Evolutionary conservation across 2,888 invertebrate species (phyloP), one percentile per base, ranked within the genome.

Genomic region (Enchytraeus crypticus): DNA sequence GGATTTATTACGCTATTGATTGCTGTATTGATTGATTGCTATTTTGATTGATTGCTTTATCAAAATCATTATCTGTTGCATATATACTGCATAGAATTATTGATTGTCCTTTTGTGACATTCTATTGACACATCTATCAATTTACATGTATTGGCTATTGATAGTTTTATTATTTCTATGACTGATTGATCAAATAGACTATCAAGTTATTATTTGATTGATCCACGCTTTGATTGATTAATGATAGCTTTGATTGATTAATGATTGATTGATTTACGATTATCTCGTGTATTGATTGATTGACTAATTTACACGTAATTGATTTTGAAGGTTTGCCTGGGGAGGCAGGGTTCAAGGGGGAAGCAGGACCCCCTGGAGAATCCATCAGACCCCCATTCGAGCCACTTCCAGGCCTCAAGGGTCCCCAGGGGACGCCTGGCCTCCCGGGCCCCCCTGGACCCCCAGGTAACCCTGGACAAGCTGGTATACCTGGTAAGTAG

Each of bases 401-500:
- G 21, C 27, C 26, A 47, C 32, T 51, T 1, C 60, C 34, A 21
- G 60, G 64, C 14, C 45, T 57, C 18, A 33, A 55, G 14, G 60
- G 58, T 11, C 5, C 29, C 27, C 21, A 30, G 32, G 73, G 75
- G 55, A 66, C 73, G 21, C 71, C 77, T 3, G 73, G 71, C 2
- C 63, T 32, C 47, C 14, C 27, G 3, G 66, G 66, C 5, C 51
- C 21, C 18, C 49, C 53, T 27, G 65, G 65, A 32, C 29, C 23
- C 3, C 27, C 30, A 46, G 78, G 75, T 66, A 62, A 67, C 32
- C 69, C 70, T 27, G 78, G 78, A 49, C 59, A 66, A 30, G 23
- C 64, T 38, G 64, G 64, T 43, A 88, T 88, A 65, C 85, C 92
- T 74, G 96, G 96, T 11, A 95, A 89, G 80, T 86, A 88, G 74